Evolutionary conservation across 2,113 vertebrate genomes (phyloP).

Genomic region (Aptenodytes forsteri): DNA sequence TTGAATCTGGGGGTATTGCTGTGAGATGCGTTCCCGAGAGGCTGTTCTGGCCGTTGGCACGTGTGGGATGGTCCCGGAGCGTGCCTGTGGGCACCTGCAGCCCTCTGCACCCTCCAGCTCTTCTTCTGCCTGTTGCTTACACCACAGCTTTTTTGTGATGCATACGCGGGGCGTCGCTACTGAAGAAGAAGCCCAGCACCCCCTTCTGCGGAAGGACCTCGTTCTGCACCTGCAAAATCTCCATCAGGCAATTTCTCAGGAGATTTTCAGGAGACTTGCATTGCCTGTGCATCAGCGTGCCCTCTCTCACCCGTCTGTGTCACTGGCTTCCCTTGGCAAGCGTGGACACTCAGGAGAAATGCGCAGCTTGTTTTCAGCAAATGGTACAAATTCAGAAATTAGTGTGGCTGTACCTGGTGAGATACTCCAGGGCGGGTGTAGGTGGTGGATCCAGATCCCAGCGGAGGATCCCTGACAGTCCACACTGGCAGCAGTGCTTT

Average conservation of each 20-base stretch:
- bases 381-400: accelerated
- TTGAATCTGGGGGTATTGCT: neutral
- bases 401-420: neutral
- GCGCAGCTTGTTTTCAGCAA: neutral
- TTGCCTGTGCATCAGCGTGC: neutral
- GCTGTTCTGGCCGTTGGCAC: neutral
- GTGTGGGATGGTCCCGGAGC: neutral
- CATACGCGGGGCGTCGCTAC: accelerated
- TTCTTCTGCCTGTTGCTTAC: accelerated
- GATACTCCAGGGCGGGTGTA: neutral
- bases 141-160: accelerated
- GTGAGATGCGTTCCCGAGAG: neutral
- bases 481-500: neutral
- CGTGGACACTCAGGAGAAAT: neutral
- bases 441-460: neutral
- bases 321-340: accelerated
- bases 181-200: neutral
- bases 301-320: accelerated
- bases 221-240: neutral
- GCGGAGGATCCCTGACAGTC: neutral
- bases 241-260: neutral
- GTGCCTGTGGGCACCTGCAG: neutral
- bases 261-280: neutral
- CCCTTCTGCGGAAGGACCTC: neutral
- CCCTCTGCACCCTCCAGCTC: neutral